phyloP scores from a whole-genome alignment of 2,113 vertebrate genomes.

The Strix aluco region DNA sequence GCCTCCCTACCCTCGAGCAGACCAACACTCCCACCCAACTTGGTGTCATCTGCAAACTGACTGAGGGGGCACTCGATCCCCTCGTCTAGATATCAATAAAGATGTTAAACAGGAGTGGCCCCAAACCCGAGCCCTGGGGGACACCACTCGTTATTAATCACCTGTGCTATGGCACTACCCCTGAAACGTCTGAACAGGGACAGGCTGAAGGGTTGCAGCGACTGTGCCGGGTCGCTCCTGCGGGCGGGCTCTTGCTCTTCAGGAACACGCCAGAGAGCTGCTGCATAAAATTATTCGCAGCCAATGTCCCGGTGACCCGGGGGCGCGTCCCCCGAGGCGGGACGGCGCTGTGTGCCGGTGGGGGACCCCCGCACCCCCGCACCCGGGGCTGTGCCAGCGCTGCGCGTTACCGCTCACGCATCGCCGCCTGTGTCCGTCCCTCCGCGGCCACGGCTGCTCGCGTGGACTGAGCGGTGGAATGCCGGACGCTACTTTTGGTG shows the following conservation, averaged over 20 bases:
- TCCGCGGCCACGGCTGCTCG: not conserved
- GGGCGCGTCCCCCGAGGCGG: accelerated
- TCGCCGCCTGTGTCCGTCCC: accelerated
- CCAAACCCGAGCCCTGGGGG: too few species aligned
- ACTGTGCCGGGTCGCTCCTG: accelerated
- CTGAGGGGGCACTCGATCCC: too few species aligned
- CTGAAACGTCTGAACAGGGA: not conserved
- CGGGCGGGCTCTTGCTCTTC: not conserved
- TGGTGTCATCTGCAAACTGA: too few species aligned
- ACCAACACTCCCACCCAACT: too few species aligned
- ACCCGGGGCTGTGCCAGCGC: too few species aligned
- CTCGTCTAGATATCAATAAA: too few species aligned
- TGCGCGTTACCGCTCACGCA: too few species aligned
- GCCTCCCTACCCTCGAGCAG: too few species aligned
- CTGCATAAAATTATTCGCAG: accelerated
- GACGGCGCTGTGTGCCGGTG: not conserved
- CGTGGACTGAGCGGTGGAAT: not conserved
- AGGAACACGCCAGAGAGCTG: not conserved
- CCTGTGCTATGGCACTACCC: accelerated
- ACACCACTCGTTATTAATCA: not conserved
- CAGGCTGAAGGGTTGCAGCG: accelerated
- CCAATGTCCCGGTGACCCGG: not conserved
- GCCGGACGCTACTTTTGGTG: accelerated
- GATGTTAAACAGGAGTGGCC: too few species aligned
- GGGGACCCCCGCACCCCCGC: too few species aligned